Conservation (phyloP, 2,113 vertebrate species). For the Dissostichus mawsoni region DNA sequence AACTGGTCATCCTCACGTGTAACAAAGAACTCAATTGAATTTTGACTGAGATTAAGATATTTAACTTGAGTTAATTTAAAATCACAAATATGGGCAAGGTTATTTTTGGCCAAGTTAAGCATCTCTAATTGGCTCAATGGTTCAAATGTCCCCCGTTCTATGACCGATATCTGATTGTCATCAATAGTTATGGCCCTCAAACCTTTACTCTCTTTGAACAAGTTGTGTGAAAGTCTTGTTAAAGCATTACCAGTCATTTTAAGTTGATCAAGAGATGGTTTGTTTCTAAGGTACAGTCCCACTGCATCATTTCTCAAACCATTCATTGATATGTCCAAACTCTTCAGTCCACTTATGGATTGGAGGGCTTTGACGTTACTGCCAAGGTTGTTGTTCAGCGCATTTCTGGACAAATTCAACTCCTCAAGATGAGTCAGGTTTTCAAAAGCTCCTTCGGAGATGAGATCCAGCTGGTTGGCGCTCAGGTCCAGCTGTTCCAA, state of each 20-base stretch:
- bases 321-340: constrained; percentile 85
- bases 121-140: constrained; percentile 74
- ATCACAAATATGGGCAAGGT: constrained; percentile 82
- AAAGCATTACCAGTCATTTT: constrained; percentile 82
- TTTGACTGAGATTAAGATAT: constrained; percentile 84
- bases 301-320: constrained; percentile 78
- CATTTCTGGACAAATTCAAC: constrained; percentile 83
- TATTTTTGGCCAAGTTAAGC: constrained; percentile 84
- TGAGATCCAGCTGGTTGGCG: constrained; percentile 84
- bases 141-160: constrained; percentile 83
- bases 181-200: constrained; percentile 79
- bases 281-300: constrained; percentile 80
- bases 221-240: constrained; percentile 68
- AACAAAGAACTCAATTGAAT: constrained; percentile 82
- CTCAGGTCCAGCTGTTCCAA: constrained; percentile 83
- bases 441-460: constrained; percentile 77
- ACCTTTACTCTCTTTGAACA: constrained; percentile 73
- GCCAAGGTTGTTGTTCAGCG: constrained; percentile 75
- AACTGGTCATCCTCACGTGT: constrained; percentile 34
- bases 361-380: constrained; percentile 77
- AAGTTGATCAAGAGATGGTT: constrained; percentile 78
- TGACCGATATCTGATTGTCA: constrained; percentile 83
- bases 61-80: constrained; percentile 84
- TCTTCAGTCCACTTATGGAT: constrained; percentile 70
- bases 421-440: constrained; percentile 76